phyloP scores from a whole-genome alignment of 2,797 vertebrate species.

The Peromyscus eremicus region DNA sequence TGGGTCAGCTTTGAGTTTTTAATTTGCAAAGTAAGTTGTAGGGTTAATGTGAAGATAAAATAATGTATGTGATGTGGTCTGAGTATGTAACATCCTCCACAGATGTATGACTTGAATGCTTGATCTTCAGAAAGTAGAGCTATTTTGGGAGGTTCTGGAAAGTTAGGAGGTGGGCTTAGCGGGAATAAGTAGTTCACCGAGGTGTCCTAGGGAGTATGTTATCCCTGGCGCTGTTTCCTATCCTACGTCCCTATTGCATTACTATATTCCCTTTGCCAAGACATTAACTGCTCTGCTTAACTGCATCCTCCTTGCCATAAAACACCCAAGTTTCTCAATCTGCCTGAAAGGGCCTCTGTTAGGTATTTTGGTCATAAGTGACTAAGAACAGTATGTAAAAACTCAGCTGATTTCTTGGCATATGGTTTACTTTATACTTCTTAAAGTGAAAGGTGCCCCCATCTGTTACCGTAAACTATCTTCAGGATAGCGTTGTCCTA shows the following conservation, averaged over 20 bases:
- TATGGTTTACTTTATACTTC: background rate
- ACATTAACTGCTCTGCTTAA: background rate
- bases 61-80: background rate
- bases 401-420: background rate
- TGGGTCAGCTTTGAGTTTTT: background rate
- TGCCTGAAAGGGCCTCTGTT: background rate
- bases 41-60: background rate
- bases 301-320: background rate
- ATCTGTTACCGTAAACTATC: conserved; percentile 94
- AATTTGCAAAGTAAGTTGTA: background rate
- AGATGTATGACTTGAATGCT: background rate
- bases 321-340: background rate
- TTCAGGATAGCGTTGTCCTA: conserved; percentile 96
- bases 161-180: background rate
- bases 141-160: background rate
- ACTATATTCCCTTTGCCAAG: background rate
- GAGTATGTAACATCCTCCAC: background rate
- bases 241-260: background rate
- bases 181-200: background rate
- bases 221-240: background rate
- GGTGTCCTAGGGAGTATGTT: background rate
- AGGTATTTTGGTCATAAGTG: background rate
- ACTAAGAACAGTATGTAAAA: background rate
- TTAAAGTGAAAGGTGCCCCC: conserved; percentile 28
- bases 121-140: background rate